Conservation (phyloP, 2,113 vertebrate species). For the Thomomys bottae region DNA sequence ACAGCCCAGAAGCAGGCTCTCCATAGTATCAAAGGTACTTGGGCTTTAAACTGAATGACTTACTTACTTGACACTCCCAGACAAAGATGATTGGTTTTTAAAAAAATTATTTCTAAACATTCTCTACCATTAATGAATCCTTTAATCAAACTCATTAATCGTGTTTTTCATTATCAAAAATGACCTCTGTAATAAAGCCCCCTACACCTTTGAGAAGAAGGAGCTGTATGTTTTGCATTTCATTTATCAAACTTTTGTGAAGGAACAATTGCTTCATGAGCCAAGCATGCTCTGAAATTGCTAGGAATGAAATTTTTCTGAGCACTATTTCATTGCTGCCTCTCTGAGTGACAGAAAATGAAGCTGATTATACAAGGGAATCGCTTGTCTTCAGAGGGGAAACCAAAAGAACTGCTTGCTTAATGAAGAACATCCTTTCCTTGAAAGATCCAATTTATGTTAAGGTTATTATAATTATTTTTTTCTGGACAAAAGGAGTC, state of each 20-base stretch:
- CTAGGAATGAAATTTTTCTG: constrained; percentile 72
- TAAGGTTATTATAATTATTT: background rate
- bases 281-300: constrained; percentile 51
- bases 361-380: constrained; percentile 35
- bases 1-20: background rate
- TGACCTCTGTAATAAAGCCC: constrained; percentile 59
- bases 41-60: background rate
- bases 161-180: constrained; percentile 73
- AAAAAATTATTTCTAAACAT: constrained; percentile 34
- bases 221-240: constrained; percentile 63
- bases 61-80: background rate
- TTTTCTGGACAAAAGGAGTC: constrained; percentile 27
- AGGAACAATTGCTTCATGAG: constrained; percentile 54
- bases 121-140: constrained; percentile 37
- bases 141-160: constrained; percentile 68
- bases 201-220: constrained; percentile 45
- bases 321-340: constrained; percentile 71
- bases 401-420: constrained; percentile 54
- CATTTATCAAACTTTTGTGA: constrained; percentile 69
- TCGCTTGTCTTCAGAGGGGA: constrained; percentile 59
- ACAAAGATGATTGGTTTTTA: constrained; percentile 42
- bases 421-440: constrained; percentile 18
- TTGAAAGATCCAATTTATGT: constrained; percentile 55
- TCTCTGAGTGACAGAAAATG: constrained; percentile 68
- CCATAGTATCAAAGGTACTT: background rate